Base-by-base conservation (phyloP, 2,797 vertebrate genomes). In the Ambastaia sidthimunki region DNA sequence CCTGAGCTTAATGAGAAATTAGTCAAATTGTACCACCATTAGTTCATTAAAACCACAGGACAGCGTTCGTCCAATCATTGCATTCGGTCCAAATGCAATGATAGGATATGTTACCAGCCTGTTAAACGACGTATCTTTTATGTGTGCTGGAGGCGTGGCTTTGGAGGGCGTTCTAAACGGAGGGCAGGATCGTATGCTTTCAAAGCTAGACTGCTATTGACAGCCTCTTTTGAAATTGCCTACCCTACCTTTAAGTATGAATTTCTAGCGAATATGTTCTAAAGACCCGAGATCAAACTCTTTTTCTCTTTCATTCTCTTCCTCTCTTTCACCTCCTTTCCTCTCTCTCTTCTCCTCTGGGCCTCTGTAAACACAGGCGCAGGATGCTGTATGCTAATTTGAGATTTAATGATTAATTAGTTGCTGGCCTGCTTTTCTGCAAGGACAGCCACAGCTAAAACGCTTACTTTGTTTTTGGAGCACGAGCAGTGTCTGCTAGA, bases 371-470 rank as follows among this genome's bases (percentile, higher is more conserved):
- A 74, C 77, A 76, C 57, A 80, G 50, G 71, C 80, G 55, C 59
- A 82, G 74, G 85, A 83, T 76, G 73, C 74, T 76, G 74, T 87
- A 85, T 87, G 83, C 81, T 86, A 83, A 85, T 85, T 85, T 83
- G 71, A 85, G 72, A 79, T 89, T 85, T 86, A 87, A 85, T 87
- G 85, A 85, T 83, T 87, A 74, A 85, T 84, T 87, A 85, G 87
- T 80, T 76, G 73, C 77, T 76, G 79, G 73, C 82, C 83, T 85
- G 76, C 80, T 87, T 87, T 86, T 83, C 74, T 21, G 52, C 77
- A 73, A 78, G 80, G 82, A 80, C 74, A 78, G 74, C 83, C 72
- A 80, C 71, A 34, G 55, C 77, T 81, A 85, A 76, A 80, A 55
- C 50, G 50, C 82, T 72, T 71, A 34, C 81, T 78, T 83, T 81